Evolutionary conservation across 2,113 vertebrate genomes (phyloP).

Genomic region (Mohoua ochrocephala): DNA sequence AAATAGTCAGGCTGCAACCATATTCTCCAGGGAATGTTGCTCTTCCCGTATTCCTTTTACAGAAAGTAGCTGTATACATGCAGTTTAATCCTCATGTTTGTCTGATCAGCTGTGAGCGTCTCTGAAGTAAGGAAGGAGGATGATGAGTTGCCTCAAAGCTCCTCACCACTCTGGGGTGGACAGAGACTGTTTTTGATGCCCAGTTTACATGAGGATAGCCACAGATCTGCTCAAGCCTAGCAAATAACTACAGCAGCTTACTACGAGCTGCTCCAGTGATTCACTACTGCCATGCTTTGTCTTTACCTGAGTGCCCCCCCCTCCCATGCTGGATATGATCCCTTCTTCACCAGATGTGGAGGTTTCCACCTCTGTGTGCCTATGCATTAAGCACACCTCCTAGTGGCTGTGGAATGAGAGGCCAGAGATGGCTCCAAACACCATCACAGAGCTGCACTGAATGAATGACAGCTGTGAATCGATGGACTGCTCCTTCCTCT

Average conservation of each 20-base stretch:
- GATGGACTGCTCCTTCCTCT: background rate
- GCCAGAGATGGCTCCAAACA: background rate
- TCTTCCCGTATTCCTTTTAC: background rate
- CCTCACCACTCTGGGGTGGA: background rate
- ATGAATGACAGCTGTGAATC: background rate
- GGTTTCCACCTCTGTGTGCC: background rate
- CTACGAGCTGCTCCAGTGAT: background rate
- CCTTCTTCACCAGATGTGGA: background rate
- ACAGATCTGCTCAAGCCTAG: background rate
- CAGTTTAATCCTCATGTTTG: background rate
- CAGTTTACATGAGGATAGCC: background rate
- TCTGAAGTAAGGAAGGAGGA: background rate
- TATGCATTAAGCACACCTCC: background rate
- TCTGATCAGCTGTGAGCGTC: background rate
- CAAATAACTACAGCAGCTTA: background rate
- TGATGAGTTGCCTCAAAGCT: background rate
- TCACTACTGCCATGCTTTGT: background rate
- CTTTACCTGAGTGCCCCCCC: background rate
- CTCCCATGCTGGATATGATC: background rate
- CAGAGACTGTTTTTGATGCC: background rate
- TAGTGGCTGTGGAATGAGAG: background rate
- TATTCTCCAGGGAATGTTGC: background rate
- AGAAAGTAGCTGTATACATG: background rate
- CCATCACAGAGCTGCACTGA: background rate
- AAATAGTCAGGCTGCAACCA: slow-evolving; percentile 26